Conservation (phyloP, 2,113 vertebrate species). For the Microcebus murinus region DNA sequence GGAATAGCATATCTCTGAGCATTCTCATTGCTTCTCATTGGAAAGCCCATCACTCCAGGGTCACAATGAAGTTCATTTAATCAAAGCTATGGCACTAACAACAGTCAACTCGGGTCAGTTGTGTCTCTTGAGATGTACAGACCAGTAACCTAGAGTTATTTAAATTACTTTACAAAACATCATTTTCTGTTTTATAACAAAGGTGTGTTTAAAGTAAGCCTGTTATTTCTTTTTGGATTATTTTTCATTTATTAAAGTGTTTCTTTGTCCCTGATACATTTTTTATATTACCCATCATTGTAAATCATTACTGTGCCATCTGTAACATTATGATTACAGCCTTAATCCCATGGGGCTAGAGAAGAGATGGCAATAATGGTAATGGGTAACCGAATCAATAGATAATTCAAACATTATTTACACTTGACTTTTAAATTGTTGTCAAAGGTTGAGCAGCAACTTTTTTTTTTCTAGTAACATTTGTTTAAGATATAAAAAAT, state of each 20-base stretch:
- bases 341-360: background rate
- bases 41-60: slow-evolving; percentile 76
- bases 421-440: slow-evolving; percentile 55
- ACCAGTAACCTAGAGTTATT: slow-evolving; percentile 77
- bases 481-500: background rate
- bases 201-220: slow-evolving; percentile 1
- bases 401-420: slow-evolving; percentile 54
- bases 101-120: slow-evolving; percentile 76
- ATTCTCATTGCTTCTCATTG: slow-evolving; percentile 76
- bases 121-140: slow-evolving; percentile 78
- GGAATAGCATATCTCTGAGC: slow-evolving; percentile 62
- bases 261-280: background rate
- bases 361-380: background rate
- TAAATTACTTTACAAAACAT: slow-evolving; percentile 77
- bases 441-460: background rate
- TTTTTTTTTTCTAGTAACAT: background rate
- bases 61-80: slow-evolving; percentile 85
- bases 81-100: slow-evolving; percentile 82
- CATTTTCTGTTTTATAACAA: slow-evolving; percentile 62
- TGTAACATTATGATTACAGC: slow-evolving; percentile 16
- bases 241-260: slow-evolving; percentile 9
- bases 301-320: background rate
- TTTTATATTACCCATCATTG: background rate
- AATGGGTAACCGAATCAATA: slow-evolving; percentile 32
- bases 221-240: background rate